These are phyloP conservation scores for Rhingia rostrata DNA, from an alignment of 2,888 invertebrate species.

Conservation along the genomic window DNA sequence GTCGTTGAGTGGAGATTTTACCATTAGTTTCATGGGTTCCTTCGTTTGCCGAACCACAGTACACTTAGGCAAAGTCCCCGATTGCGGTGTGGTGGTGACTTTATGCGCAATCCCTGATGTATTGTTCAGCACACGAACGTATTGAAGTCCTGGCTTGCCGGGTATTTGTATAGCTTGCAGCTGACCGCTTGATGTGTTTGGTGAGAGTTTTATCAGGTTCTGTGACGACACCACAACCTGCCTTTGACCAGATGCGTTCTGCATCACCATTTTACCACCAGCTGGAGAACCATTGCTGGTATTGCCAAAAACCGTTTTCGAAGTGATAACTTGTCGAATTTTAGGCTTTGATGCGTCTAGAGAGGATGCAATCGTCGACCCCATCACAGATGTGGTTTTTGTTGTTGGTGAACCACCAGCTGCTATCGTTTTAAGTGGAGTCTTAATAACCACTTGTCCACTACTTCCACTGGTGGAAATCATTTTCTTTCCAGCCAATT, in stretches of 20 bases:
- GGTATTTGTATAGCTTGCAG: slow-evolving; percentile 80
- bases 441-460: slow-evolving; percentile 74
- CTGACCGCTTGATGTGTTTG: slow-evolving; percentile 70
- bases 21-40: slow-evolving; percentile 76
- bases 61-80: slow-evolving; percentile 76
- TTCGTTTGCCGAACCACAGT: slow-evolving; percentile 77
- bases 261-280: slow-evolving; percentile 78
- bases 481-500: slow-evolving; percentile 75
- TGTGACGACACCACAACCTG: slow-evolving; percentile 80
- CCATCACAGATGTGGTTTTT: slow-evolving; percentile 42
- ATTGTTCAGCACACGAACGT: slow-evolving; percentile 86
- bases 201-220: slow-evolving; percentile 79
- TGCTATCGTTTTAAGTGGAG: slow-evolving; percentile 47
- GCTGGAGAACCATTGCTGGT: slow-evolving; percentile 48
- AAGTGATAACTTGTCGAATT: slow-evolving; percentile 34
- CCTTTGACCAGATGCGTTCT: slow-evolving; percentile 77
- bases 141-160: slow-evolving; percentile 84
- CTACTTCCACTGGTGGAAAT: slow-evolving; percentile 71
- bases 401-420: slow-evolving; percentile 27
- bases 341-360: slow-evolving; percentile 49
- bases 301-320: slow-evolving; percentile 29
- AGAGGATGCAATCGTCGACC: slow-evolving; percentile 41
- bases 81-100: slow-evolving; percentile 15
- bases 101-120: slow-evolving; percentile 75
- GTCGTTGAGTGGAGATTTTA: slow-evolving; percentile 76